Base-by-base conservation (phyloP, 2,888 invertebrate species). In the Apamea sordens region DNA sequence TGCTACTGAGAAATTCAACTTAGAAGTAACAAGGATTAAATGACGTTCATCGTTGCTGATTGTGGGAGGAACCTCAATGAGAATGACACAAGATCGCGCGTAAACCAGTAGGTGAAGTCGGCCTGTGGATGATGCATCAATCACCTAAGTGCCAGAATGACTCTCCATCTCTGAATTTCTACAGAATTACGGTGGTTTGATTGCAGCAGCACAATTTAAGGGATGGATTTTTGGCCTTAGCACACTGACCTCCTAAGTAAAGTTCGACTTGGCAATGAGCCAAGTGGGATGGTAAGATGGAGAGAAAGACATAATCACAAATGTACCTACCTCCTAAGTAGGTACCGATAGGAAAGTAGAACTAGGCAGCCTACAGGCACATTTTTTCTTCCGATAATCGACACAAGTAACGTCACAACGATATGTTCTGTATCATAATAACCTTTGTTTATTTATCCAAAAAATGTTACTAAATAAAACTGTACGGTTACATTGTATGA, bases 261-360 rank as follows among this genome's bases (percentile, higher is more conserved):
- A 61, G 53, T 79, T 79, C 59, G 71, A 71, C 53, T 81, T 79
- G 84, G 79, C 79, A n/a, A 61, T 24, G 24, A 28, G 79, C 71
- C 84, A 71, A 65, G 47, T 61, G 24, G 64, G 36, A 36, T 79
- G 5, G 21, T 47, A 71, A 61, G 70, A 53, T 56, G 28, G 3
- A 53, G 59, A 47, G 53, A 65, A 83, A 79, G 13, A 79, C 24
- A 24, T 56, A 18, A 36, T 75, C 15, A 50, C 21, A 73, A 56
- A 64, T 24, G 21, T 41, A 73, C n/a, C n/a, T 28, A 11, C 11
- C 53, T 21, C 4, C 0, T 36, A 36, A 59, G n/a, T 13, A 36
- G 2, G 2, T 63, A 63, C 24, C 18, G 6, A 18, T 59, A 44
- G 53, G 4, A 56, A 75, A 44, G 47, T 56, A n/a, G n/a, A 75